A percentile compares a stretch with the other conserved stretches of the same genome.
Conservation (phyloP, 2,888 invertebrate genomes). For the Rotaria socialis region DNA sequence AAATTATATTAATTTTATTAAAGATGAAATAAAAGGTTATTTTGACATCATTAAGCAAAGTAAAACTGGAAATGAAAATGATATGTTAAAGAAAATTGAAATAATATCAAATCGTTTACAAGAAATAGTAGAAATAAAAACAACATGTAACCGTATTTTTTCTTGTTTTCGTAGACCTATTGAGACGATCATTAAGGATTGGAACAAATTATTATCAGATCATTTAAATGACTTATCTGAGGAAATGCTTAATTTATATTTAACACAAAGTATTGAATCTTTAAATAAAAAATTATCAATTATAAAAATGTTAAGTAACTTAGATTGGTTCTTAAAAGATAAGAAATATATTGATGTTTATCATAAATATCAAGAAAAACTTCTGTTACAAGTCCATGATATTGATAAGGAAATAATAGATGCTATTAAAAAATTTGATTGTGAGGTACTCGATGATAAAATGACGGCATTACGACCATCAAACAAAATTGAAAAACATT, state of each 20-base stretch:
- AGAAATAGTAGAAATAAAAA: neutral
- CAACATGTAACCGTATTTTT: neutral
- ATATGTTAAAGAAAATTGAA: neutral
- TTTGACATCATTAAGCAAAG: neutral
- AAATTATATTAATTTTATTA: too few species aligned
- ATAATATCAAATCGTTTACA: neutral
- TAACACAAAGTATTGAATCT: neutral
- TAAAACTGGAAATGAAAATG: neutral
- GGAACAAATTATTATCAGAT: neutral
- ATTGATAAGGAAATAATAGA: neutral
- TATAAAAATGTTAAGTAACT: neutral
- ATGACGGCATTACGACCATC: neutral
- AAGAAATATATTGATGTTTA: neutral
- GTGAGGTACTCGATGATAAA: neutral
- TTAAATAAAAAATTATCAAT: neutral
- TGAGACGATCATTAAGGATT: neutral
- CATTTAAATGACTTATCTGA: neutral
- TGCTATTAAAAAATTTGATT: neutral
- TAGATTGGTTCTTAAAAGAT: neutral
- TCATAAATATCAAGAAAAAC: neutral
- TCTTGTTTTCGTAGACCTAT: neutral
- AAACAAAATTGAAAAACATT: neutral
- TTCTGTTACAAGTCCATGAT: neutral
- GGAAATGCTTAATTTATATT: neutral
- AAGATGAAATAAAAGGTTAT: too few species aligned